Base-by-base conservation (phyloP, 2,888 invertebrate species). In the Elaeidobius kamerunicus region DNA sequence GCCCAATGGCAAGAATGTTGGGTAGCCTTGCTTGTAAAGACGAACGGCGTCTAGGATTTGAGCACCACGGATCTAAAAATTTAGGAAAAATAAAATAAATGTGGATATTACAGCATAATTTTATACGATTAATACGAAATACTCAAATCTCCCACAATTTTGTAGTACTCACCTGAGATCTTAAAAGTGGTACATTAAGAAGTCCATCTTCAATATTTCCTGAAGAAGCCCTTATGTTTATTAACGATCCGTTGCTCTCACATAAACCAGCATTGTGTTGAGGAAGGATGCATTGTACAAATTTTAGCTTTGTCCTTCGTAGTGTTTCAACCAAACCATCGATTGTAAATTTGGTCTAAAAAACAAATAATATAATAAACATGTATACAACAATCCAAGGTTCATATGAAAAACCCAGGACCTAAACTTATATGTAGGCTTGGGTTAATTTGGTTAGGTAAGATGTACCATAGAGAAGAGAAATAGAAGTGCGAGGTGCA, bases 271-370 rank as follows among this genome's bases (percentile, higher is more conserved):
- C 81, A 75, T 84, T 80, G 74, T 88, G 82, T 76, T 86, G 83
- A 64, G 96, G 85, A 73, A 95, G 73, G 61, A 90, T 75, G 69
- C 91, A 91, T 66, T 90, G 88, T 17, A 96, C 86, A 73, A 96
- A 97, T 71, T 91, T 88, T 41, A 91, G 75, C 69, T 87, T 86
- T 23, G 93, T 92, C 55, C 95, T 82, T 3, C 93, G 80, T 52
- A 97, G 69, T 1, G 91, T 91, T 71, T 96, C 96, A 53, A 96
- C 84, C 4, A 97, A 79, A 27, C 93, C 92, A 73, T 97, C 97
- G 1, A 84, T 82, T 0, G 83, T 83, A 68, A 85, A 85, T 71
- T 80, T 80, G 5, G 71, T 72, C 86, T 87, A 70, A 6, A 75
- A 75, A 59, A 55, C 57, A 59, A 42, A 20, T 11, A 16, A 27